Conservation (phyloP, 2,797 vertebrate genomes). For the Acrossocheilus fasciatus region DNA sequence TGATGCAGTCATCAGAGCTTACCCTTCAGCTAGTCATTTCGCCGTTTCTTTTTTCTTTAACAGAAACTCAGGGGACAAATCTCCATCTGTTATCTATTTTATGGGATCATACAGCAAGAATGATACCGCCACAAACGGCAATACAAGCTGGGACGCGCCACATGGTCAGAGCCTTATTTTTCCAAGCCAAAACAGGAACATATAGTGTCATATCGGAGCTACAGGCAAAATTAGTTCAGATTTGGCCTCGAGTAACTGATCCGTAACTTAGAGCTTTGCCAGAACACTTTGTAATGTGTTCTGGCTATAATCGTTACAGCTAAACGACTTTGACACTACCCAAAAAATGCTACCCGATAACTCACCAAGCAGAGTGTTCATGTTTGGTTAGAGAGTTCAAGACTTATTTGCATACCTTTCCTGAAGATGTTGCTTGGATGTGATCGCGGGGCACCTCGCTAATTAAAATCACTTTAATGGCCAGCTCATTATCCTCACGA, state of each 20-base stretch:
- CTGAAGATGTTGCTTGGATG: slow-evolving; percentile 44
- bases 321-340: slow-evolving; percentile 4
- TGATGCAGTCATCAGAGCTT: slow-evolving; percentile 41
- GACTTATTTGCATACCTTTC: slow-evolving; percentile 55
- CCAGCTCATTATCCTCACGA: slow-evolving; percentile 57
- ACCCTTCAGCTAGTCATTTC: slow-evolving; percentile 39
- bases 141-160: background rate
- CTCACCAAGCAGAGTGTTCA: background rate
- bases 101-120: slow-evolving; percentile 34
- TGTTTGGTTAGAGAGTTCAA: slow-evolving; percentile 32
- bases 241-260: slow-evolving; percentile 11
- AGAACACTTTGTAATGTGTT: slow-evolving; percentile 18
- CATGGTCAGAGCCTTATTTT: slow-evolving; percentile 7
- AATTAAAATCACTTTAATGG: slow-evolving; percentile 63
- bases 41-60: slow-evolving; percentile 19
- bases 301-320: slow-evolving; percentile 3
- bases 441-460: slow-evolving; percentile 48
- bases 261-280: slow-evolving; percentile 9
- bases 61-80: slow-evolving; percentile 33
- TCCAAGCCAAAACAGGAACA: background rate
- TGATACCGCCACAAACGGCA: slow-evolving; percentile 22
- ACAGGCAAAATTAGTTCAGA: background rate
- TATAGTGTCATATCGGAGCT: background rate
- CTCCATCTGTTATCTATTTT: slow-evolving; percentile 51
- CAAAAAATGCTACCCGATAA: slow-evolving; percentile 6